Percentiles rank a stretch among this genome's conserved stretches.
phyloP scores from a whole-genome alignment of 2,888 invertebrate genomes.

The Eupithecia subfuscata region DNA sequence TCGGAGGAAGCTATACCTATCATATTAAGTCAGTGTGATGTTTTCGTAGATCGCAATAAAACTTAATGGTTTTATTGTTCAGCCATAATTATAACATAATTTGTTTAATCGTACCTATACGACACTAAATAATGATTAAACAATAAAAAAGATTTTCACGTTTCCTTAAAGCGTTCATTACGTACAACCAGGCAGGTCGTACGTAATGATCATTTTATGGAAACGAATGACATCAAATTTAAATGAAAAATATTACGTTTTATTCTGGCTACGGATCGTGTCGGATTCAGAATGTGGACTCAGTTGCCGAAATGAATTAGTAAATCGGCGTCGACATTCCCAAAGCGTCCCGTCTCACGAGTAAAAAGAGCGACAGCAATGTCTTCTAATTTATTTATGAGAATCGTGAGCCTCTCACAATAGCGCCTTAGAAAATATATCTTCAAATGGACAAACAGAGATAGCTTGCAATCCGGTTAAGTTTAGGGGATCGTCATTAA shows the following conservation, averaged over 20 bases:
- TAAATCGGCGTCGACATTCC: constrained; percentile 79
- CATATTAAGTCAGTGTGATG: constrained; percentile 21
- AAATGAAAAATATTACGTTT: neutral
- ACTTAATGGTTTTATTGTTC: constrained; percentile 15
- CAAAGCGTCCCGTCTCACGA: constrained; percentile 60
- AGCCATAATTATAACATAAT: too few species aligned
- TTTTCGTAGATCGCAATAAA: constrained; percentile 26
- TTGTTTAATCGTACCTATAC: neutral
- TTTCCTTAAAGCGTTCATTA: neutral
- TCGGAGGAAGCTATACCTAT: neutral
- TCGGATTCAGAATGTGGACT: neutral
- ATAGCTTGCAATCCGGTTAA: constrained; percentile 57
- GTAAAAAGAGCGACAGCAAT: constrained; percentile 71
- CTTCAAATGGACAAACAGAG: constrained; percentile 58
- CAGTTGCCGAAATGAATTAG: constrained; percentile 77
- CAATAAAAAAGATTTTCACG: neutral
- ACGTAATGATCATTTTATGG: neutral
- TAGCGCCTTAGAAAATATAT: constrained; percentile 61
- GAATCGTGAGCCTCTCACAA: constrained; percentile 66
- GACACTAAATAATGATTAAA: neutral
- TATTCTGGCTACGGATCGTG: constrained; percentile 45
- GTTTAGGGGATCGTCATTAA: constrained; percentile 49
- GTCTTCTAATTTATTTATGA: constrained; percentile 80
- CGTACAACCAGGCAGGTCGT: neutral
- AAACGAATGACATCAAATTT: neutral